Evolutionary conservation across 2,797 vertebrate genomes (phyloP).

Genomic region (Hippoglossus hippoglossus): DNA sequence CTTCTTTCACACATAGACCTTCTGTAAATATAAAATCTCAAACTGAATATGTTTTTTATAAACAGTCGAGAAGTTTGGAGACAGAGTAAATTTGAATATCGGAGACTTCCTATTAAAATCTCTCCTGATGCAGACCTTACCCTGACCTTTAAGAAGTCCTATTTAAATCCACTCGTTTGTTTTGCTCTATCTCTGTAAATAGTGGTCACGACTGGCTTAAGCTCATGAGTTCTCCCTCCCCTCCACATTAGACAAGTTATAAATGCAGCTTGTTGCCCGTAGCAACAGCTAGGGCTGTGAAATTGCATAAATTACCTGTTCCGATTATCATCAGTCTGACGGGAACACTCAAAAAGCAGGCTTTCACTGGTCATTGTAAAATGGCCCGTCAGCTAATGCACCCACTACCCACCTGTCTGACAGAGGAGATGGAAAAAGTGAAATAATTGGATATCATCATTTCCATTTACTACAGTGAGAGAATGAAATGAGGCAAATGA

Average conservation of each 20-base stretch:
- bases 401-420: conserved; percentile 67
- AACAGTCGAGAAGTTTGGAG: neutral
- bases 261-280: conserved; percentile 80
- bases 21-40: neutral
- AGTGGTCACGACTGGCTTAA: conserved; percentile 56
- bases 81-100: neutral
- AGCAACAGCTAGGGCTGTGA: conserved; percentile 79
- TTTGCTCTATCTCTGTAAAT: conserved; percentile 39
- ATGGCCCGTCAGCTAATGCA: conserved; percentile 62
- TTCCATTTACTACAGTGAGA: conserved; percentile 58
- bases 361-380: conserved; percentile 62
- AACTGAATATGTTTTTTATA: neutral
- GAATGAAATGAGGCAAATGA: conserved; percentile 64
- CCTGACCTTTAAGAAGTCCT: conserved; percentile 40
- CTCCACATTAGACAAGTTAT: conserved; percentile 65
- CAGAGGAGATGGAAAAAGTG: conserved; percentile 47
- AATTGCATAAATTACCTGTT: conserved; percentile 84
- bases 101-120: conserved; percentile 8
- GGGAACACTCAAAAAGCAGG: conserved; percentile 47
- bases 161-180: conserved; percentile 38
- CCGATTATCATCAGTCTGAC: conserved; percentile 73
- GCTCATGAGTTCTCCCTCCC: conserved; percentile 37
- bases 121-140: neutral
- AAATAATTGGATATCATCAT: conserved; percentile 75
- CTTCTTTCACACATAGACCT: neutral